A percentile compares a stretch with the other conserved stretches of the same genome.
phyloP scores from a whole-genome alignment of 1,140 invertebrate genomes.

The Euwallacea similis region DNA sequence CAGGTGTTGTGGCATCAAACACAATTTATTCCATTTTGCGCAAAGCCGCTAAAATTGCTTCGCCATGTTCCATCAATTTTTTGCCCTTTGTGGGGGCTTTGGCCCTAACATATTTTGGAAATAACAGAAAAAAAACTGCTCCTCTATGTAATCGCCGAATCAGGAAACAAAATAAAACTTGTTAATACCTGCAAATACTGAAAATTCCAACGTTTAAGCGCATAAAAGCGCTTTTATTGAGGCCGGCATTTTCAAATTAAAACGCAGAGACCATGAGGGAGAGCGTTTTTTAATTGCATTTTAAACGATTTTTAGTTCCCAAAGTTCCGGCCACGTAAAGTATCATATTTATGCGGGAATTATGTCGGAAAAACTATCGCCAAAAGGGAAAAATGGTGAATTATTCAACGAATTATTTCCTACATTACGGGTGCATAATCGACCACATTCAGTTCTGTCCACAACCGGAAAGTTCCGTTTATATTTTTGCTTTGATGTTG shows the following conservation, averaged over 20 bases:
- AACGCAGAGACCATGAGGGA: conserved; percentile 8
- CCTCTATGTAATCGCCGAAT: not conserved
- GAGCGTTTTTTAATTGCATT: conserved; percentile 17
- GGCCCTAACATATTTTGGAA: no score
- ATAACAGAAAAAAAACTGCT: not conserved
- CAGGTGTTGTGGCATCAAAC: no score
- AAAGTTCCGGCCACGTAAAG: not conserved
- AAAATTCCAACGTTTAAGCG: conserved; percentile 17
- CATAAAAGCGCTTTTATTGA: conserved; percentile 16
- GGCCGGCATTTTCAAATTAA: conserved; percentile 21
- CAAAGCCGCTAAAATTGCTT: no score
- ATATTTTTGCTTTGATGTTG: not conserved
- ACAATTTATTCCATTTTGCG: no score
- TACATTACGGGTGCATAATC: not conserved
- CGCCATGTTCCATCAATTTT: no score
- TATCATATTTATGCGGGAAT: not conserved
- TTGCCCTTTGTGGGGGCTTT: no score
- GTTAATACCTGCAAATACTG: conserved; percentile 16
- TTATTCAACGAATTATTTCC: not conserved
- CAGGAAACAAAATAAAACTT: conserved; percentile 19
- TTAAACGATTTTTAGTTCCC: conserved; percentile 17
- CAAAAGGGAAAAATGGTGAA: not conserved
- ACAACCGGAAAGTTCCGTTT: not conserved
- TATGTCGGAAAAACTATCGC: not conserved
- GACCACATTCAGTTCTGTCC: not conserved